Evolutionary conservation across 2,797 vertebrate genomes (phyloP).

Genomic region (Gallirallus australis): DNA sequence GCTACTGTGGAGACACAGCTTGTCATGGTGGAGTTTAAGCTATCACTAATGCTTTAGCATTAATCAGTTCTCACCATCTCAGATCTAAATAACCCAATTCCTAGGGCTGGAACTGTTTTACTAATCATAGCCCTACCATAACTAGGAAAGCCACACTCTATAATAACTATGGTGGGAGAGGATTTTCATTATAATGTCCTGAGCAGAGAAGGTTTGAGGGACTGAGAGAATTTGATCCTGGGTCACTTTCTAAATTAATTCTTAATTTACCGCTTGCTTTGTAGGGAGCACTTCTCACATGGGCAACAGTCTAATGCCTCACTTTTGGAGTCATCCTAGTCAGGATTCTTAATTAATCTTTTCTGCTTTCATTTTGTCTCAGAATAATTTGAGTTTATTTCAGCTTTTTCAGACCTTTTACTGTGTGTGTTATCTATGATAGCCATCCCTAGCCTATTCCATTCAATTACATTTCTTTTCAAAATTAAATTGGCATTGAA

Average conservation of each 20-base stretch:
- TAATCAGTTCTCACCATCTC: not conserved
- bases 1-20: not conserved
- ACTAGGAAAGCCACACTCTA: not conserved
- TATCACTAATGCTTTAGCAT: not conserved
- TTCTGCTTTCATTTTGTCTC: not conserved
- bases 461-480: not conserved
- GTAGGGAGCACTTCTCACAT: not conserved
- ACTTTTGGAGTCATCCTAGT: not conserved
- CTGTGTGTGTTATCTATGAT: not conserved
- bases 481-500: not conserved
- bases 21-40: not conserved
- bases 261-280: not conserved
- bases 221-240: not conserved
- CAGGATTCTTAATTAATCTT: conserved; percentile 20
- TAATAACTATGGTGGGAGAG: not conserved
- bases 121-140: not conserved
- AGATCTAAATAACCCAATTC: not conserved
- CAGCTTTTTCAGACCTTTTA: not conserved
- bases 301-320: not conserved
- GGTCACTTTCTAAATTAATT: not conserved
- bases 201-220: not conserved
- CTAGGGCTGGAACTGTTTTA: not conserved
- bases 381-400: not conserved
- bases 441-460: not conserved
- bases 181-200: not conserved